Percentiles rank a stretch among this genome's conserved stretches.
These are phyloP conservation scores for Cosmopolites sordidus DNA, from an alignment of 2,888 invertebrate species.

Conservation along the genomic window DNA sequence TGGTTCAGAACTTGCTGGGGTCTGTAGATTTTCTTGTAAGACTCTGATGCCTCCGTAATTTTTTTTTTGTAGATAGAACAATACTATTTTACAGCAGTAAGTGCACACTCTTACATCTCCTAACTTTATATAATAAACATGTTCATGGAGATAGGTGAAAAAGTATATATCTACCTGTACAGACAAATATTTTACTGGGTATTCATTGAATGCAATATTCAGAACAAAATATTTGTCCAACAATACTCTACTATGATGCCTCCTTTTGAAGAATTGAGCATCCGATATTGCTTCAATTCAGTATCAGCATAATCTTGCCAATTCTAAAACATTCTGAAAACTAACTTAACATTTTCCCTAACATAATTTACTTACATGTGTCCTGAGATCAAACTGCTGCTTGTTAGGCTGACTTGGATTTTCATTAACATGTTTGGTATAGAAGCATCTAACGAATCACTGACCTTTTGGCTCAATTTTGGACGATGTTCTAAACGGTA, in stretches of 20 bases:
- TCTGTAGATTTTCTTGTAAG: slow-evolving; percentile 75
- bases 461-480: slow-evolving; percentile 43
- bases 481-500: slow-evolving; percentile 40
- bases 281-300: slow-evolving; percentile 98
- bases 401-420: slow-evolving; percentile 80
- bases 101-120: too few relatives aligned
- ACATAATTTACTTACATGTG: slow-evolving; percentile 54
- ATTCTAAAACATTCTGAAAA: slow-evolving; percentile 49
- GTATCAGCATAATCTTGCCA: too few relatives aligned
- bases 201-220: slow-evolving; percentile 91
- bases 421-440: slow-evolving; percentile 51
- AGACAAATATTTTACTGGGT: slow-evolving; percentile 77
- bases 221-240: slow-evolving; percentile 97
- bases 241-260: slow-evolving; percentile 97
- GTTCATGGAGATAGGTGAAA: neutral
- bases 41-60: slow-evolving; percentile 72
- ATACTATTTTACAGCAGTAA: too few relatives aligned
- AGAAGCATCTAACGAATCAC: slow-evolving; percentile 38
- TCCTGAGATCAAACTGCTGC: slow-evolving; percentile 77
- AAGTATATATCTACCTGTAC: slow-evolving; percentile 54
- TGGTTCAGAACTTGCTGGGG: slow-evolving; percentile 34
- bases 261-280: slow-evolving; percentile 91
- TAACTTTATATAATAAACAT: slow-evolving; percentile 34
- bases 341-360: neutral
- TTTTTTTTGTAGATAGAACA: slow-evolving; percentile 81